These are phyloP conservation scores for Hedychridium roseum DNA, from an alignment of 2,888 invertebrate species.

Conservation along the genomic window DNA sequence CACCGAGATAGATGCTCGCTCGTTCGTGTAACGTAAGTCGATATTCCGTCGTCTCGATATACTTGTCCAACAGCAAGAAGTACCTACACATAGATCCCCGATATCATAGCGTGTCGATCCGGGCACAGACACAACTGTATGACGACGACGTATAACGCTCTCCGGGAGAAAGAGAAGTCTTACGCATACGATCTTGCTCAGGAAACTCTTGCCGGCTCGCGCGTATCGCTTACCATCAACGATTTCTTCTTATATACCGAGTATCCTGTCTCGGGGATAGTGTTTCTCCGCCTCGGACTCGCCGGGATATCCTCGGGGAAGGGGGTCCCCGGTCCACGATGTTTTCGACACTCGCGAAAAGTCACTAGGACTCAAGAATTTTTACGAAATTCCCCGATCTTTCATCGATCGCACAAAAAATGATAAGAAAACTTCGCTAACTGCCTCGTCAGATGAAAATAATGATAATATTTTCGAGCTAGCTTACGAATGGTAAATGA, in stretches of 20 bases:
- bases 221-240: slow-evolving; percentile 60
- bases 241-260: slow-evolving; percentile 57
- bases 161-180: slow-evolving; percentile 49
- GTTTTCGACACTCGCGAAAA: slow-evolving; percentile 2
- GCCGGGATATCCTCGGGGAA: slow-evolving; percentile 24
- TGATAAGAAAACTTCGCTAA: no score
- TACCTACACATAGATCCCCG: slow-evolving; percentile 2
- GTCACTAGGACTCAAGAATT: no score
- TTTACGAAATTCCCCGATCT: no score
- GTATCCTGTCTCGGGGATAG: slow-evolving; percentile 55
- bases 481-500: no score
- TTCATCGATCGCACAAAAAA: no score
- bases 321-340: slow-evolving; percentile 3
- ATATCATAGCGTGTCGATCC: slow-evolving; percentile 9
- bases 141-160: slow-evolving; percentile 36
- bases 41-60: slow-evolving; percentile 59
- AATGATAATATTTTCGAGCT: no score
- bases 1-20: slow-evolving; percentile 63
- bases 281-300: slow-evolving; percentile 44
- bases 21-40: slow-evolving; percentile 62
- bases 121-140: slow-evolving; percentile 35
- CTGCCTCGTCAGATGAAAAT: no score
- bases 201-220: slow-evolving; percentile 55
- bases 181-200: slow-evolving; percentile 56
- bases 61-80: slow-evolving; percentile 41